Percentiles rank a stretch among this genome's conserved stretches.
phyloP scores from a whole-genome alignment of 2,113 vertebrate genomes.

The Pantherophis guttatus region DNA sequence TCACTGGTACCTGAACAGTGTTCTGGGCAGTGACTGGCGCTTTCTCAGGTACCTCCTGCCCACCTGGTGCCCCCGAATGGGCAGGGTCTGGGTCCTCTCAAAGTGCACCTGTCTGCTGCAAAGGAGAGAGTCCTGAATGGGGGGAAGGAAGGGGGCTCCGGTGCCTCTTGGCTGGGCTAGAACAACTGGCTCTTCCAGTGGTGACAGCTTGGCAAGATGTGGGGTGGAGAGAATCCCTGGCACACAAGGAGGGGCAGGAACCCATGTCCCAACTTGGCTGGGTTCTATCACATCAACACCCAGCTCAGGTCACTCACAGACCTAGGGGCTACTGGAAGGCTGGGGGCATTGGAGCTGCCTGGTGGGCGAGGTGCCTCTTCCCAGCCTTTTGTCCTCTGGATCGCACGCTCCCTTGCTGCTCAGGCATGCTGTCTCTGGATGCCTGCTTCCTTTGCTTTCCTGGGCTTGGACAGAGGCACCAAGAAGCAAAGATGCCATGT shows the following conservation, averaged over 20 bases:
- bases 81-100: constrained; percentile 93
- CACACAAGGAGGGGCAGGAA: not conserved
- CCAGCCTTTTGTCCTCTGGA: not conserved
- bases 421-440: not conserved
- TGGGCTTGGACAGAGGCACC: not conserved
- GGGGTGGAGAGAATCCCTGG: not conserved
- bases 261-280: not conserved
- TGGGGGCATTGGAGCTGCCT: not conserved
- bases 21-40: constrained; percentile 88
- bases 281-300: not conserved
- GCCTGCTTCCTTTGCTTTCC: not conserved
- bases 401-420: not conserved
- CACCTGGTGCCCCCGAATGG: constrained; percentile 80
- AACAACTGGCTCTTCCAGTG: not conserved
- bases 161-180: not conserved
- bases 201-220: not conserved
- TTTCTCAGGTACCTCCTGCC: constrained; percentile 83
- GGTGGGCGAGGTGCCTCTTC: not conserved
- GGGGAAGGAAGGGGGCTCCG: not conserved
- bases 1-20: constrained; percentile 88
- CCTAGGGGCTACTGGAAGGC: not conserved
- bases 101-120: constrained; percentile 91
- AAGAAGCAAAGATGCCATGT: not conserved
- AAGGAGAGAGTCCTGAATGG: constrained; percentile 62
- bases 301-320: not conserved